Conservation (phyloP, 2,888 invertebrate species). For the Pyrgus malvae region DNA sequence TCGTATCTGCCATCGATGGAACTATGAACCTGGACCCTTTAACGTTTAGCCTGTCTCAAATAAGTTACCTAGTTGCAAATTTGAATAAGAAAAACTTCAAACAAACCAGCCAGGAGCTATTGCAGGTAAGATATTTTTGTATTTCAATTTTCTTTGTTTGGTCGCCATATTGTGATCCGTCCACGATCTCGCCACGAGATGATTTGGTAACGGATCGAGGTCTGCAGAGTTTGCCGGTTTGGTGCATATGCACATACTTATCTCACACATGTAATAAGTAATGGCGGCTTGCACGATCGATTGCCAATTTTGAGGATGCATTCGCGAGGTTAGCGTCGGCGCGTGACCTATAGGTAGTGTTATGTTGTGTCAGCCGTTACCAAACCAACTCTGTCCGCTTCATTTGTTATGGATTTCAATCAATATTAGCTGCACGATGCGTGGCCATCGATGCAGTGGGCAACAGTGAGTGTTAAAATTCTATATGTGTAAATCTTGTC, state of each 20-base stretch:
- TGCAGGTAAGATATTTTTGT: conserved; percentile 87
- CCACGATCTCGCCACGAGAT: conserved; percentile 48
- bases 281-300: conserved; percentile 34
- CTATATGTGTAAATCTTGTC: too few species aligned
- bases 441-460: too few species aligned
- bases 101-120: conserved; percentile 93
- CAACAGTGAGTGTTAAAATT: too few species aligned
- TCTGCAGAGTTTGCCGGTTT: not conserved
- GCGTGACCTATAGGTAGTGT: conserved; percentile 11
- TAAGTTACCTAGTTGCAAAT: conserved; percentile 97
- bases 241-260: not conserved
- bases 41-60: conserved; percentile 99
- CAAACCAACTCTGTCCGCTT: conserved; percentile 7
- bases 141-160: conserved; percentile 59
- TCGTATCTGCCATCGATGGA: conserved; percentile 95
- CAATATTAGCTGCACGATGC: conserved; percentile 1
- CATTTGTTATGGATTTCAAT: conserved; percentile 6
- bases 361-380: conserved; percentile 12
- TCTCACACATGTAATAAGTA: not conserved
- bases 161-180: conserved; percentile 74
- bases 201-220: conserved; percentile 31
- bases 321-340: conserved; percentile 30
- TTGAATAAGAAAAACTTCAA: conserved; percentile 98
- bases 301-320: conserved; percentile 39
- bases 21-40: conserved; percentile 99